Evolutionary conservation across 2,113 vertebrate species (phyloP).

Genomic region (Callipepla californica): DNA sequence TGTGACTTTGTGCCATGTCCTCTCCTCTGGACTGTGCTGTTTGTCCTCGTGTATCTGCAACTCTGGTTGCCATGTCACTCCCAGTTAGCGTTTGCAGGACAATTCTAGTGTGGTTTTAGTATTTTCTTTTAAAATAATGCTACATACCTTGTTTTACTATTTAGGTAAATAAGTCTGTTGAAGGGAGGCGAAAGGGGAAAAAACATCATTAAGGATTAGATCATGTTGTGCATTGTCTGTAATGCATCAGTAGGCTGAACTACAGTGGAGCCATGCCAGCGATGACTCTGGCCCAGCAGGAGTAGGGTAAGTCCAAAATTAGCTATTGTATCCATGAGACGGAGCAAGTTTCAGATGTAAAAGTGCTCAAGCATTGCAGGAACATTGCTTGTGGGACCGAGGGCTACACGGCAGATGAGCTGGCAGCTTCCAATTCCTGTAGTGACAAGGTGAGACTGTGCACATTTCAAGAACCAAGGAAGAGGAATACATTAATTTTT

Average conservation of each 20-base stretch:
- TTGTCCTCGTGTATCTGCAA: background rate
- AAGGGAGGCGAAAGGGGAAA: background rate
- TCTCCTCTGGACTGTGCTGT: background rate
- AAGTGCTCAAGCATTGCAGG: conserved; percentile 29
- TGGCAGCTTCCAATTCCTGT: background rate
- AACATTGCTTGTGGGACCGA: background rate
- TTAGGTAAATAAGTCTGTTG: background rate
- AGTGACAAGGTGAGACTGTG: background rate
- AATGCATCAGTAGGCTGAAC: conserved; percentile 52
- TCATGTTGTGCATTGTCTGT: conserved; percentile 52
- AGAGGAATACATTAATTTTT: background rate
- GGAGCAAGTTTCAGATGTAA: background rate
- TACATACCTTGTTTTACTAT: background rate
- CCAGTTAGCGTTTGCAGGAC: background rate
- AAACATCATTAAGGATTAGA: conserved; percentile 4
- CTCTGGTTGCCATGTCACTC: background rate
- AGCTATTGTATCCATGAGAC: conserved; percentile 56
- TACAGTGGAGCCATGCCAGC: conserved; percentile 59
- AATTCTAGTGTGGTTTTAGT: background rate
- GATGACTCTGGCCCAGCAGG: conserved; percentile 64
- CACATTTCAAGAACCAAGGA: background rate
- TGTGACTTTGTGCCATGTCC: background rate
- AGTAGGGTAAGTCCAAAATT: conserved; percentile 68
- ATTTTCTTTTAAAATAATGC: background rate
- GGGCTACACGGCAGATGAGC: background rate